Conservation (phyloP, 64 coral and sea anemone species). For the Dendrophyllia cribrosa region DNA sequence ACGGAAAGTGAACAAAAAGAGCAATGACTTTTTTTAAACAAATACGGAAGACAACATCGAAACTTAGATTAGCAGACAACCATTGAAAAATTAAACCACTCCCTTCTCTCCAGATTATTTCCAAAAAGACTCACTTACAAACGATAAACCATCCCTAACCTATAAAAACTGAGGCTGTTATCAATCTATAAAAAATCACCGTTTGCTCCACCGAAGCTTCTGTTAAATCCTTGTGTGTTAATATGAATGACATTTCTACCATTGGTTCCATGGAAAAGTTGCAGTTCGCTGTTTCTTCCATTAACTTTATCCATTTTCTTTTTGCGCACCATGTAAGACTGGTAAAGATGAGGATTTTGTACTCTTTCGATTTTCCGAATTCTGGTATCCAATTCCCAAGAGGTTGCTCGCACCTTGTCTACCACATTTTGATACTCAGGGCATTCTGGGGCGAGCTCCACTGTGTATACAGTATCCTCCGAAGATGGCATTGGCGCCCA, state of each 20-base stretch:
- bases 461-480: neutral
- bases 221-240: constrained; percentile 46
- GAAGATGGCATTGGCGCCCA: neutral
- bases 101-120: no score
- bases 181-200: no score
- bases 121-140: no score
- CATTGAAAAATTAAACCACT: no score
- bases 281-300: constrained; percentile 23
- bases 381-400: neutral
- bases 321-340: constrained; percentile 15
- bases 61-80: no score
- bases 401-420: neutral
- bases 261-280: constrained; percentile 21
- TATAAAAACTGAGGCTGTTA: no score
- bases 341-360: constrained; percentile 39
- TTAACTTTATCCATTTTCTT: constrained; percentile 10
- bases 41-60: no score
- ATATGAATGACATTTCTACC: neutral
- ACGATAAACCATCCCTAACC: no score
- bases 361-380: constrained; percentile 11
- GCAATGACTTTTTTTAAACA: no score
- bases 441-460: neutral
- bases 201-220: constrained; percentile 2
- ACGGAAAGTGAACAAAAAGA: no score
- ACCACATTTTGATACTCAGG: constrained; percentile 2